A percentile compares a stretch with the other conserved stretches of the same genome.
These are phyloP conservation scores for Rhinichthys klamathensis DNA, from an alignment of 2,113 vertebrate species.

Conservation along the genomic window DNA sequence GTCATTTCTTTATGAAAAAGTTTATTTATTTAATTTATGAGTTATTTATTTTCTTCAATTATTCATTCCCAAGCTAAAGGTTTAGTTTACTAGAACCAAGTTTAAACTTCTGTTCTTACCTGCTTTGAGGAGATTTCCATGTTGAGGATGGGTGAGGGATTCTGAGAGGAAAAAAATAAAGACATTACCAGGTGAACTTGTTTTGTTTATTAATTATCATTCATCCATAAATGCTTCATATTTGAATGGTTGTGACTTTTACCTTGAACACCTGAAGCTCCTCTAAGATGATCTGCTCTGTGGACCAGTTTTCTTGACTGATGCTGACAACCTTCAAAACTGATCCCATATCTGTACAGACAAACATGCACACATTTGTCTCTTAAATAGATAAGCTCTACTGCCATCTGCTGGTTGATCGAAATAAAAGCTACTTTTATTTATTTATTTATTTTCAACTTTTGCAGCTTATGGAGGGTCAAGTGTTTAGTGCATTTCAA, in stretches of 20 bases:
- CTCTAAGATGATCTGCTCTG: constrained; percentile 91
- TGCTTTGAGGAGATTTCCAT: constrained; percentile 95
- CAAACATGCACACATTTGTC: constrained; percentile 7
- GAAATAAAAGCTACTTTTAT: no score
- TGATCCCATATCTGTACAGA: constrained; percentile 83
- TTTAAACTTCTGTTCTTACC: constrained; percentile 71
- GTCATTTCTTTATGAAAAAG: not conserved
- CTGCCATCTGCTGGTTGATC: constrained; percentile 63
- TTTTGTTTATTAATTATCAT: not conserved
- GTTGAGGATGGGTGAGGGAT: constrained; percentile 80
- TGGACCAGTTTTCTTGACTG: constrained; percentile 89
- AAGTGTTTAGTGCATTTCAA: not conserved
- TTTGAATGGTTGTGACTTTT: constrained; percentile 42
- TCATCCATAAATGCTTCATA: not conserved
- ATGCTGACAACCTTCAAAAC: constrained; percentile 94
- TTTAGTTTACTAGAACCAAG: not conserved
- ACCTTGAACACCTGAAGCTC: constrained; percentile 94
- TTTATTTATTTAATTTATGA: not conserved
- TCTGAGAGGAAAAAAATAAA: constrained; percentile 63
- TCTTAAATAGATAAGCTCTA: constrained; percentile 1
- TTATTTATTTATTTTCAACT: no score
- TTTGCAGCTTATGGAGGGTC: no score
- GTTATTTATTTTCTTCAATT: not conserved
- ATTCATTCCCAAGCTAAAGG: not conserved
- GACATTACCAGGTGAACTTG: not conserved